Base-by-base conservation (phyloP, 1,140 invertebrate genomes). In the Agrilus planipennis region DNA sequence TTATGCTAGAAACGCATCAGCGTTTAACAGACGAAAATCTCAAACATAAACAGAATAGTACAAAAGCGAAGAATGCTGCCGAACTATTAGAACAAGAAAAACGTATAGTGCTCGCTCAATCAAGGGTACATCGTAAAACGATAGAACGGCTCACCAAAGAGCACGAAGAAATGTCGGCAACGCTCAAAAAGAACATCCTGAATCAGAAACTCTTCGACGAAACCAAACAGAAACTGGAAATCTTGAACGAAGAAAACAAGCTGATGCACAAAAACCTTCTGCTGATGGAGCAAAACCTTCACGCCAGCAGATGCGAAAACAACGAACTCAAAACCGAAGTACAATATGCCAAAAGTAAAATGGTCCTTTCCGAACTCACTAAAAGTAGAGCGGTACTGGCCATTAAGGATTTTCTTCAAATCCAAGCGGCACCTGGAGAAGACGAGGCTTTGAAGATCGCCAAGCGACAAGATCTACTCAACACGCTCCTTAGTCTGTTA, bases 1-100 rank as follows among this genome's bases (percentile, higher is more conserved):
- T 53, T 28, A 70, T 84, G 53, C 62, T 83, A 19, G 60, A 65
- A 29, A 66, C 69, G 1, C 77, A 79, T 47, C 62, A 70, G 16
- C 63, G 67, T 17, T 49, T 79, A 0, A 64, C 71, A 41, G 52
- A 52, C 0, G 65, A 72, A 46, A 69, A 64, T 30, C 52, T 61
- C 10, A 57, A 65, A 15, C 57, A 69, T 25, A 69, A 69, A 49
- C 52, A 61, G 14, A 50, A 51, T 19, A 62, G 69, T 38, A 55
- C 54, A 2, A 51, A 45, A 18, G 43, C 65, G 3, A 55, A 52
- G 34, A 45, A 69, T 18, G 54, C 68, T 40, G 53, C 57, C 0
- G 55, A 63, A 7, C 30, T 72, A 0, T 55, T 60, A 34, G 58
- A 70, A 49, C 42, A 43, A 3, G 71, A 73, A 45, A 62, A 67